phyloP scores from a whole-genome alignment of 2,888 invertebrate species.

The Chydorus sphaericus region DNA sequence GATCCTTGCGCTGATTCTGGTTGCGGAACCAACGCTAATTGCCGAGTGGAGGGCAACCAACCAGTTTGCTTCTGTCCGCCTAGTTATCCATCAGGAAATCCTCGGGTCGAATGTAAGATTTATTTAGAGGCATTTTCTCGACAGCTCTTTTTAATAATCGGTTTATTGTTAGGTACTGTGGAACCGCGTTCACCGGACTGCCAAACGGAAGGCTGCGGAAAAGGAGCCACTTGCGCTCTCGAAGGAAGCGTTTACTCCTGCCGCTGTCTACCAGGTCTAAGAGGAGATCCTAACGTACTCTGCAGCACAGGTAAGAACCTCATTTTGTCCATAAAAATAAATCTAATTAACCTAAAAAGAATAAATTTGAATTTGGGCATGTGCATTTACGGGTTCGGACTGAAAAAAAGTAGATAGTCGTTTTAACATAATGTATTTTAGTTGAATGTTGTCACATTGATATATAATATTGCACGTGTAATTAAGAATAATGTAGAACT shows the following conservation, averaged over 20 bases:
- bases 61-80: constrained; percentile 63
- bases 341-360: too few relatives aligned
- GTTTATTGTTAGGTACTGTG: constrained; percentile 36
- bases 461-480: too few relatives aligned
- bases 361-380: too few relatives aligned
- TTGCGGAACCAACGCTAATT: constrained; percentile 70
- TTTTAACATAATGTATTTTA: too few relatives aligned
- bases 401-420: too few relatives aligned
- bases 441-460: too few relatives aligned
- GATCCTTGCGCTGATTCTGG: constrained; percentile 62
- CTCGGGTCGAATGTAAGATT: constrained; percentile 64
- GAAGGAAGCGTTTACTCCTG: constrained; percentile 72
- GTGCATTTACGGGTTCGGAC: too few relatives aligned
- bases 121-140: neutral
- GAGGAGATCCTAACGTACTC: constrained; percentile 47
- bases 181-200: constrained; percentile 54
- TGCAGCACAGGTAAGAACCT: constrained; percentile 49
- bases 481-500: too few relatives aligned
- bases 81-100: constrained; percentile 67
- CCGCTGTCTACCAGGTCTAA: constrained; percentile 57
- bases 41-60: constrained; percentile 43
- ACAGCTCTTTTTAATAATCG: neutral
- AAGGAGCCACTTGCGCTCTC: constrained; percentile 71
- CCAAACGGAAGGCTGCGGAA: constrained; percentile 66
- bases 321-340: too few relatives aligned